Evolutionary conservation across 1,140 invertebrate species (phyloP), one percentile per base, ranked within the genome.

Genomic region (Drosophila cardini): DNA sequence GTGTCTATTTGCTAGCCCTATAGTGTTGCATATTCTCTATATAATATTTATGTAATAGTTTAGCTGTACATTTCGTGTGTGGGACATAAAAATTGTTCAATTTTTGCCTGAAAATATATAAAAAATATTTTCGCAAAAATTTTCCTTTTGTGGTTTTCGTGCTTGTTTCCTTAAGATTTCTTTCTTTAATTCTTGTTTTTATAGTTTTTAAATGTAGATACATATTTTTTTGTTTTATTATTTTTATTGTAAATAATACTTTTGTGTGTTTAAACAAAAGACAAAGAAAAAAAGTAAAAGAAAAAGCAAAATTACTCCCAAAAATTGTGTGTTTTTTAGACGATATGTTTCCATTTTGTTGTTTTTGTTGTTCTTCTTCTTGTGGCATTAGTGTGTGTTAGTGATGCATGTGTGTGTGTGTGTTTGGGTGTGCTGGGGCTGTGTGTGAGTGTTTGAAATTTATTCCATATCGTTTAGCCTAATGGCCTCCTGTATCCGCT

Each of bases 401-500:
- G 18, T 53, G 50, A 26, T 26, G 21, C 2, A 5, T 58, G 18
- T 38, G 21, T 57, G 56, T 62, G 38, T 38, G 50, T 48, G 15
- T 53, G 11, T 58, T 18, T 43, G 34, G n/a, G 32, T 26, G 32
- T 50, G n/a, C n/a, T 26, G 36, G 38, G n/a, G n/a, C n/a, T 38
- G 42, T 26, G 5, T 18, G 21, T 18, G 8, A 21, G 7, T 3
- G 16, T 43, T n/a, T 46, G 58, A 8, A 16, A 65, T 62, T 58
- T 87, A 89, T 58, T 89, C 63, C 48, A 75, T 64, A n/a, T 89
- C 76, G 15, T 76, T 83, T 21, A 83, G 55, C 50, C 84, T 69
- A n/a, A 84, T 89, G 48, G 83, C 83, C 26, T 87, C 68, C 72
- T 89, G 85, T 78, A 83, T 84, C 64, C 80, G 56, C 71, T 90